Evolutionary conservation across 2,113 vertebrate species (phyloP), one percentile per base, ranked within the genome.

Genomic region (Clarias gariepinus): DNA sequence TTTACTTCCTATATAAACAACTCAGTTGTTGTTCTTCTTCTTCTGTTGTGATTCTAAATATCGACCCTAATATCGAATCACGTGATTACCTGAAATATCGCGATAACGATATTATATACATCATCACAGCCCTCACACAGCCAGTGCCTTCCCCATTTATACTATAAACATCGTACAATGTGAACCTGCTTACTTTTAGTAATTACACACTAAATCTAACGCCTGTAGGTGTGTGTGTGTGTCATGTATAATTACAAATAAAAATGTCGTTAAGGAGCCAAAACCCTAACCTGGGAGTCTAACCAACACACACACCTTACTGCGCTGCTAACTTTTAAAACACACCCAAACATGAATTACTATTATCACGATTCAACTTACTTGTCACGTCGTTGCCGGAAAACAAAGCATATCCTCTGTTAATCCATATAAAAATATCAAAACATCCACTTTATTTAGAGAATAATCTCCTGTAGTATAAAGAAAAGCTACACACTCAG

Each of bases 321-420:
- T 5, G 25, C 74, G 4, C 19, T 3, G 69, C 41, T 1, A 15
- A 53, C 73, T 53, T 28, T 15, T 8, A 30, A 3, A 9, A 64
- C 28, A 33, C 11, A 5, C 2, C 13, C 0, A 19, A 80, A 61
- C 0, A 36, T 2, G 4, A 30, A 33, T n/a, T 28, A 15, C 9
- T 13, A 25, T n/a, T 21, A 15, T 15, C 19, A 69, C 25, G 3
- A 69, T 77, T 81, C 71, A 86, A 80, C 85, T 86, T 81, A 86
- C 85, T 71, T 80, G 52, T 33, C 36, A 25, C 19, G 19, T 41
- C 2, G 71, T 36, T 41, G 18, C 25, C 7, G 63, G 57, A n/a
- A n/a, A 86, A 69, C 23, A 47, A 80, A 55, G 19, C 47, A 36
- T 53, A 25, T 79, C 18, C 41, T 25, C 30, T 5, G 79, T 36